phyloP scores from a whole-genome alignment of 1,140 invertebrate genomes.

The Dendrolimus kikuchii region DNA sequence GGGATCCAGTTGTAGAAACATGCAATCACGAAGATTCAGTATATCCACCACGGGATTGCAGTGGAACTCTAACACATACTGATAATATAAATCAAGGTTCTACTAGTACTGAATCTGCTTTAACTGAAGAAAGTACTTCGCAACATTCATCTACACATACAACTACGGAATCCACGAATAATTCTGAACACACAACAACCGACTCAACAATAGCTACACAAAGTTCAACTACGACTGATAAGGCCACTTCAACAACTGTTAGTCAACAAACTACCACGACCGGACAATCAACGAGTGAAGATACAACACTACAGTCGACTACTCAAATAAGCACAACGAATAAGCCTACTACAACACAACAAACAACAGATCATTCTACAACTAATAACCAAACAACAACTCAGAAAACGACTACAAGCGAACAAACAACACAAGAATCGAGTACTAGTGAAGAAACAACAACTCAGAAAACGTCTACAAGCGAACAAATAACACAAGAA shows the following conservation, averaged over 20 bases:
- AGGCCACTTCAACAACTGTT: too few relatives aligned
- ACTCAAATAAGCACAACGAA: background rate
- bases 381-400: constrained; percentile 20
- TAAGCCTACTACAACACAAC: constrained; percentile 14
- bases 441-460: constrained; percentile 24
- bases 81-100: constrained; percentile 29
- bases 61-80: constrained; percentile 32
- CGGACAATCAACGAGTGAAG: constrained; percentile 17
- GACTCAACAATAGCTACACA: constrained; percentile 4
- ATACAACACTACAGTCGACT: constrained; percentile 6
- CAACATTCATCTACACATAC: constrained; percentile 20
- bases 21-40: constrained; percentile 71
- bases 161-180: constrained; percentile 29
- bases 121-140: constrained; percentile 32
- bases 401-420: constrained; percentile 10
- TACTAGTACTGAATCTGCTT: constrained; percentile 21
- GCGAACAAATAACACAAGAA: constrained; percentile 15
- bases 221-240: too few relatives aligned
- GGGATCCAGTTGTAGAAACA: constrained; percentile 72
- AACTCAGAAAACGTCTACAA: constrained; percentile 14
- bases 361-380: constrained; percentile 15
- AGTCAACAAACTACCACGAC: too few relatives aligned
- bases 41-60: constrained; percentile 60
- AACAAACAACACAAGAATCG: constrained; percentile 17
- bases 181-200: constrained; percentile 14